phyloP scores from a whole-genome alignment of 2,888 invertebrate genomes.

The Synanthedon vespiformis region DNA sequence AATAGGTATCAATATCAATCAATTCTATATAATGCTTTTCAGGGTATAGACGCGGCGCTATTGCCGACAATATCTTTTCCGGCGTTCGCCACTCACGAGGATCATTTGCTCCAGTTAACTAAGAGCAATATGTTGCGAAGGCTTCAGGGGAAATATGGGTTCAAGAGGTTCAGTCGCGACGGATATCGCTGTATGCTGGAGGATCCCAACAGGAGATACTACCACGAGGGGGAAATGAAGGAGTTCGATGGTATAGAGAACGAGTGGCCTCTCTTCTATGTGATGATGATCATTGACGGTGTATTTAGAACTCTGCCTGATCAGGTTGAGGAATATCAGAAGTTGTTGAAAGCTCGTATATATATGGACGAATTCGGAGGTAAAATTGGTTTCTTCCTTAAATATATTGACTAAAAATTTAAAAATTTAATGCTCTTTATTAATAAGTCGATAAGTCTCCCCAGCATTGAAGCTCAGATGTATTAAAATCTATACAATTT shows the following conservation, averaged over 20 bases:
- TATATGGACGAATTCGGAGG: constrained; percentile 86
- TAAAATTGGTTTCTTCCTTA: constrained; percentile 21
- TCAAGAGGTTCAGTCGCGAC: constrained; percentile 94
- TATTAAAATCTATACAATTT: no score
- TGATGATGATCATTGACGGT: constrained; percentile 96
- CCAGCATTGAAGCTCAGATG: neutral
- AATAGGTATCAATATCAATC: neutral
- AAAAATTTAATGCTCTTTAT: neutral
- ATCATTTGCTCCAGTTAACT: constrained; percentile 85
- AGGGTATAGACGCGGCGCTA: constrained; percentile 95
- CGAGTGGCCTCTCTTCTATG: constrained; percentile 97
- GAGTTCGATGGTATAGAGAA: constrained; percentile 96
- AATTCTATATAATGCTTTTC: constrained; percentile 14
- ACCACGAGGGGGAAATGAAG: constrained; percentile 91
- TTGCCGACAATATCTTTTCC: constrained; percentile 96
- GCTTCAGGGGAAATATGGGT: constrained; percentile 90
- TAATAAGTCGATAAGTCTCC: no score
- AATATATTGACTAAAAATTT: neutral
- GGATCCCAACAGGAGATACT: constrained; percentile 82
- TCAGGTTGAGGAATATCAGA: constrained; percentile 93
- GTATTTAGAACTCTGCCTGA: constrained; percentile 88
- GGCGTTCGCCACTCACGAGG: constrained; percentile 97
- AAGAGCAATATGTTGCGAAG: constrained; percentile 85
- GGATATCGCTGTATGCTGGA: constrained; percentile 93
- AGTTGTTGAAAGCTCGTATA: constrained; percentile 83